These are phyloP conservation scores for Heliconius hewitsoni DNA, from an alignment of 1,140 invertebrate genomes.

Conservation along the genomic window DNA sequence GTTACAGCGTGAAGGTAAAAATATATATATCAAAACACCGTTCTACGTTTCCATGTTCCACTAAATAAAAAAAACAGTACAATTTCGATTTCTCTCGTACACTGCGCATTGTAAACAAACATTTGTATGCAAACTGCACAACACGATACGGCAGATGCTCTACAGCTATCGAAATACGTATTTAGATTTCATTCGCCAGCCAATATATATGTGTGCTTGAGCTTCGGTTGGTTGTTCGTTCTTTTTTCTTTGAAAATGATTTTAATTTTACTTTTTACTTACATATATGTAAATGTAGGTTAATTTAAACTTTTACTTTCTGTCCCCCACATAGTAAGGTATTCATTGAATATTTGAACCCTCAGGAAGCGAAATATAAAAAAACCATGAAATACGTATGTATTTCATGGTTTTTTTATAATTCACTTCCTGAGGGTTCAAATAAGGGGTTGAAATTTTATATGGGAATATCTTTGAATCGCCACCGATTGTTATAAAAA, in stretches of 20 bases:
- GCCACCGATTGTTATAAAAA: too few species aligned
- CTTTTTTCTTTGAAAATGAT: background rate
- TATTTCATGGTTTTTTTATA: too few species aligned
- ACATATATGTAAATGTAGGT: too few species aligned
- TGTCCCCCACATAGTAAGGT: too few species aligned
- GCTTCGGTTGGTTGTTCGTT: background rate
- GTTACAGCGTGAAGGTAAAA: background rate
- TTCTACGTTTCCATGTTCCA: background rate
- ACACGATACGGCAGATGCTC: slow-evolving; percentile 11
- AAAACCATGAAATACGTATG: too few species aligned
- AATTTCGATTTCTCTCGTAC: slow-evolving; percentile 1
- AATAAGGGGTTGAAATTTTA: too few species aligned
- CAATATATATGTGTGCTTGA: background rate
- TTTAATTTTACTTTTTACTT: background rate
- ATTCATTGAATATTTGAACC: too few species aligned
- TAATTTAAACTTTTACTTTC: too few species aligned
- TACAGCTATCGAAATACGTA: slow-evolving; percentile 9
- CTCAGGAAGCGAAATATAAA: too few species aligned
- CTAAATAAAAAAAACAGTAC: background rate
- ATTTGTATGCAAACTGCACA: slow-evolving; percentile 10
- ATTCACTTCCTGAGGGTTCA: too few species aligned
- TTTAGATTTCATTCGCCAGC: slow-evolving; percentile 10
- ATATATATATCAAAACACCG: background rate
- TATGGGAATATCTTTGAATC: too few species aligned
- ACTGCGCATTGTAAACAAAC: background rate